A percentile compares a stretch with the other conserved stretches of the same genome.
phyloP scores from a whole-genome alignment of 2,113 vertebrate genomes.

The Rhynchopsitta pachyrhyncha region DNA sequence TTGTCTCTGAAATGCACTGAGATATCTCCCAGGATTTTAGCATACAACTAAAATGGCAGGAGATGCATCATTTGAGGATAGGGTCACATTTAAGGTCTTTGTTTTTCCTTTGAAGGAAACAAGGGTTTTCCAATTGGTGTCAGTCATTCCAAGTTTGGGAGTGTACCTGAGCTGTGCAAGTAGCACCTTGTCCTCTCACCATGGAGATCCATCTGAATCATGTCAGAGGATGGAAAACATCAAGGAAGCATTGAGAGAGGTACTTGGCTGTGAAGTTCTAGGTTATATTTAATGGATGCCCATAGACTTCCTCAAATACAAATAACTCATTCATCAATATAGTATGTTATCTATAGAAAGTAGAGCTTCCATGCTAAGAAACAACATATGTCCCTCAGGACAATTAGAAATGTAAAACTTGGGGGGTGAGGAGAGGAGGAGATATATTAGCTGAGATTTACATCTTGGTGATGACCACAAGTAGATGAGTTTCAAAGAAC shows the following conservation, averaged over 20 bases:
- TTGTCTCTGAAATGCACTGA: neutral
- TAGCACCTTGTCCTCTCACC: neutral
- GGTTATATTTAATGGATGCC: neutral
- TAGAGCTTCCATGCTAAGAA: neutral
- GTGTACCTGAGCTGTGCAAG: neutral
- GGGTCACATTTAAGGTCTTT: neutral
- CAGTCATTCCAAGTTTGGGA: neutral
- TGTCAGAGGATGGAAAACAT: neutral
- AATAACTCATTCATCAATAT: neutral
- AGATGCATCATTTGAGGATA: neutral
- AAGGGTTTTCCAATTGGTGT: neutral
- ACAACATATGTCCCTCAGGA: neutral
- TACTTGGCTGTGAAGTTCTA: neutral
- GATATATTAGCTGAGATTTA: neutral
- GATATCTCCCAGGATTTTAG: neutral
- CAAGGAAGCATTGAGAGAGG: neutral
- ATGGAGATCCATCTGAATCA: fast-evolving
- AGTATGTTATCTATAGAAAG: neutral
- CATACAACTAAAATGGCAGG: neutral
- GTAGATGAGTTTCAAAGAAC: neutral
- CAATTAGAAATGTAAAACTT: neutral
- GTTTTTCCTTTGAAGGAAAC: neutral
- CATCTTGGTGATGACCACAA: neutral
- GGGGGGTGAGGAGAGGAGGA: fast-evolving
- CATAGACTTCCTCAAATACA: neutral